Base-by-base conservation (phyloP, 2,888 invertebrate species). In the Amblyjoppa proteus region DNA sequence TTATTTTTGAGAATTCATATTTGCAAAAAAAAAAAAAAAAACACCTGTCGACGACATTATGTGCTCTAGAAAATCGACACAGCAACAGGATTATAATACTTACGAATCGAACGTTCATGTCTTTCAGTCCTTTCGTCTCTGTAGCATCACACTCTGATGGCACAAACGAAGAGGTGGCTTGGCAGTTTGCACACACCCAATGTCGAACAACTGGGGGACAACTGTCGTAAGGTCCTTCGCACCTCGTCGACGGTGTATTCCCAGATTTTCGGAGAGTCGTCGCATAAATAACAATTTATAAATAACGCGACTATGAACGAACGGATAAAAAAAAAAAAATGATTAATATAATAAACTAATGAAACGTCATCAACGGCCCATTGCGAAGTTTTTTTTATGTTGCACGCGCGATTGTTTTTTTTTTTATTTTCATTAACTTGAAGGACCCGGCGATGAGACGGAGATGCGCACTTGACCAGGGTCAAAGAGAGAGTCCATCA, bases 401-500 rank as follows among this genome's bases (percentile, higher is more conserved):
- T 51, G 9, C 74, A 74, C 74, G 61, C 66, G 25, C 76, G 9
- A 38, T 78, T 28, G 2, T 13, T 20, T 77, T 70, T 13, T 13
- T 77, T 70, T 49, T 34, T 20, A 25, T 61, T 49, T 28, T 64
- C 11, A 31, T 28, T 20, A 0, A 20, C 16, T 74, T 77, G 4
- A 20, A 41, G 4, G 20, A 84, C 70, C 41, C 80, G 79, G 56
- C 78, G 64, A 56, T 45, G 88, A 89, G 89, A 87, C 87, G 84
- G 87, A 90, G 91, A 90, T 91, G 91, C 89, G 90, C 92, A 89
- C 92, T 91, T 91, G 91, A 89, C 90, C 90, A 91, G 90, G 92
- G 91, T 92, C 91, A 92, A 91, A 91, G 92, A 93, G 92, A 93
- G 93, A 93, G 92, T 93, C 92, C 90, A 92, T 91, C 88, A 89